Conservation (phyloP, 1,140 invertebrate genomes). For the Sitobion miscanthi region DNA sequence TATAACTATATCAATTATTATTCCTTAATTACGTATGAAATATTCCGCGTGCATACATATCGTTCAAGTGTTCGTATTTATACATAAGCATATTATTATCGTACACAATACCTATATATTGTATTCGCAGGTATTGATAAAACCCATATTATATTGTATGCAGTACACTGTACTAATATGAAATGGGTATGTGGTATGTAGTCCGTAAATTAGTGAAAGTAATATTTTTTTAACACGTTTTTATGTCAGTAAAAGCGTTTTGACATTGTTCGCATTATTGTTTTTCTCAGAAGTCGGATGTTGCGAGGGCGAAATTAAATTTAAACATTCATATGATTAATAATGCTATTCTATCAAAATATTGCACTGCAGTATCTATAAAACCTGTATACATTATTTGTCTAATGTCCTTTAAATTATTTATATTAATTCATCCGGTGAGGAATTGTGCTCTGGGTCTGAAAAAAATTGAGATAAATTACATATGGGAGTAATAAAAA, state of each 20-base stretch:
- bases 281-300: background rate
- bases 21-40: background rate
- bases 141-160: background rate
- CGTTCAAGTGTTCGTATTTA: background rate
- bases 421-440: background rate
- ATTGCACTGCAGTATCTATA: background rate
- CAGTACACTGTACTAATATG: background rate
- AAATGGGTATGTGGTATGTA: background rate
- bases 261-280: background rate
- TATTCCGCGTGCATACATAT: background rate
- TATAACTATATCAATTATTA: background rate
- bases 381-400: background rate
- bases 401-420: background rate
- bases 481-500: background rate
- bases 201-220: background rate
- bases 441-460: background rate
- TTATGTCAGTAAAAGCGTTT: background rate
- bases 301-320: background rate
- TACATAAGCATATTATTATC: too few relatives aligned
- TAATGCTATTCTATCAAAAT: background rate
- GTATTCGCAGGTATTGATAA: background rate
- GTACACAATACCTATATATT: too few relatives aligned
- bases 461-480: background rate
- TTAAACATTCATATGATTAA: background rate
- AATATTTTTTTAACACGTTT: background rate